Evolutionary conservation across 2,113 vertebrate genomes (phyloP).

Genomic region (Ophthalmolycus amberensis): DNA sequence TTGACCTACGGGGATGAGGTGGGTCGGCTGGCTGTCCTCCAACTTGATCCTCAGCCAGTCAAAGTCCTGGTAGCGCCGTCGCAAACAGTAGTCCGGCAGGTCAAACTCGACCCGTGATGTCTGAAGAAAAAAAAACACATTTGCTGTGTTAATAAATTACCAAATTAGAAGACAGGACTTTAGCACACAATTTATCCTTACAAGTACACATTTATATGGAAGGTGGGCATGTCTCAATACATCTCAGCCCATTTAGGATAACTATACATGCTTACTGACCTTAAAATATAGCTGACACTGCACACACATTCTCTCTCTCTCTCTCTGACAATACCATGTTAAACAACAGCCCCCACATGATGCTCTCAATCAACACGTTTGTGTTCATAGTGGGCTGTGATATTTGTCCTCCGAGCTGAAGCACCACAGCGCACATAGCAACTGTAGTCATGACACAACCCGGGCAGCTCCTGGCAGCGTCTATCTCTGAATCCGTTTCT

Average conservation of each 20-base stretch:
- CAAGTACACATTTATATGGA: neutral
- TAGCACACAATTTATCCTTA: neutral
- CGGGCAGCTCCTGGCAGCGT: neutral
- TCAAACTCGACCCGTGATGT: slow-evolving; percentile 95
- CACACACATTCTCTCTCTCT: neutral
- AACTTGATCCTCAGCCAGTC: slow-evolving; percentile 96
- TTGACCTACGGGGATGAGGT: slow-evolving; percentile 97
- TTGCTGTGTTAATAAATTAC: neutral
- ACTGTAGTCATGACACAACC: slow-evolving; percentile 44
- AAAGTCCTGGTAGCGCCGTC: slow-evolving; percentile 97
- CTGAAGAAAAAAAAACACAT: slow-evolving; percentile 72
- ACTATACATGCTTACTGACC: slow-evolving; percentile 17
- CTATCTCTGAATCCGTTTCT: slow-evolving; percentile 4
- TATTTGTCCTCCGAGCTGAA: slow-evolving; percentile 46
- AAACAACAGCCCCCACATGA: neutral
- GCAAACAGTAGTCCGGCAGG: slow-evolving; percentile 93
- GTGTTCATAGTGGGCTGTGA: slow-evolving; percentile 40
- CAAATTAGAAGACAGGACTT: neutral
- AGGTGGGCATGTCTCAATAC: neutral
- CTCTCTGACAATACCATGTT: neutral
- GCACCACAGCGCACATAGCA: slow-evolving; percentile 12
- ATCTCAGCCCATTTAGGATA: slow-evolving; percentile 5
- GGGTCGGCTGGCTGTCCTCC: slow-evolving; percentile 96
- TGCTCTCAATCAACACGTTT: slow-evolving; percentile 54
- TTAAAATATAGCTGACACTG: slow-evolving; percentile 29